Evolutionary conservation across 2,113 vertebrate genomes (phyloP).

Genomic region (Megaceryle maxima): DNA sequence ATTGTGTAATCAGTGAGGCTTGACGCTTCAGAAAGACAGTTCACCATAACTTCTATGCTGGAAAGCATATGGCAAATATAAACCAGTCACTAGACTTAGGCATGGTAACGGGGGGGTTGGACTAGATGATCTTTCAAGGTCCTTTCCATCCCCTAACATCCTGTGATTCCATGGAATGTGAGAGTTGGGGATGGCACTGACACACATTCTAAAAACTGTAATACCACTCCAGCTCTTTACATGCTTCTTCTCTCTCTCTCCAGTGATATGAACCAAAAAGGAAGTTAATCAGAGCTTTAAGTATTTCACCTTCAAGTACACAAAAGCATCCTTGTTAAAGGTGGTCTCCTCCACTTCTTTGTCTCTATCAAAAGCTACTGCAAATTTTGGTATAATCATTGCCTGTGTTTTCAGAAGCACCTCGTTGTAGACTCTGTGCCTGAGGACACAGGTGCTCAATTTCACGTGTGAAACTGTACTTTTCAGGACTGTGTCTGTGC

Average conservation of each 20-base stretch:
- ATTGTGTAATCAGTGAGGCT: background rate
- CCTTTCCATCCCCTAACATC: no score
- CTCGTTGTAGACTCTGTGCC: background rate
- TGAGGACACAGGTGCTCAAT: background rate
- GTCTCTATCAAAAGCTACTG: background rate
- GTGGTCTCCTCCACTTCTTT: background rate
- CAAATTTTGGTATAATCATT: background rate
- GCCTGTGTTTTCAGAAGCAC: background rate
- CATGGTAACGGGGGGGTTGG: background rate
- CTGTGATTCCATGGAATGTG: background rate
- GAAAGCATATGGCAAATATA: background rate
- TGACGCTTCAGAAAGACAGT: background rate
- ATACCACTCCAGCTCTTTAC: background rate
- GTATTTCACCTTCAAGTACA: background rate
- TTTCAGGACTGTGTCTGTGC: background rate
- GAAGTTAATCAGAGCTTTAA: background rate
- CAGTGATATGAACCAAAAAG: background rate
- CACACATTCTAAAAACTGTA: background rate
- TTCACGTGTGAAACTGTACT: background rate
- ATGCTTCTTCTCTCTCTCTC: background rate
- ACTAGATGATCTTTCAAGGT: no score
- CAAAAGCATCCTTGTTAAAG: background rate
- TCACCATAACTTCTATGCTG: background rate
- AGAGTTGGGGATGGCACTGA: background rate
- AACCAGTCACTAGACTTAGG: background rate